Percentiles rank a stretch among this genome's conserved stretches.
phyloP scores from a whole-genome alignment of 2,113 vertebrate species.

The Verasper variegatus region DNA sequence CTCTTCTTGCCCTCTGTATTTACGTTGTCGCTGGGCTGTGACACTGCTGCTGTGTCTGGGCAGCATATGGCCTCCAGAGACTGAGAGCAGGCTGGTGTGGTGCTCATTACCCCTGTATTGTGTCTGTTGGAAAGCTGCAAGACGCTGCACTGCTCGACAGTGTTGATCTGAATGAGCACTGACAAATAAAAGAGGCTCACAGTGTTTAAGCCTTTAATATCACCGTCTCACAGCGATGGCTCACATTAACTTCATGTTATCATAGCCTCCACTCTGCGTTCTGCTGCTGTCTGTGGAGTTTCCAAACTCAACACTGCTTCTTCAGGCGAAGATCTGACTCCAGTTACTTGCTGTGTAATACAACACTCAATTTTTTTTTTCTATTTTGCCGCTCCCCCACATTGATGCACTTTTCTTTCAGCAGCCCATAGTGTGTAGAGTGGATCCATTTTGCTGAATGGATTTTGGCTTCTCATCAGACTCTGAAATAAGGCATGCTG shows the following conservation, averaged over 20 bases:
- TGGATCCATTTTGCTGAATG: slow-evolving; percentile 75
- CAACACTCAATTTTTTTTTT: slow-evolving; percentile 64
- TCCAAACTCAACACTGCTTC: slow-evolving; percentile 38
- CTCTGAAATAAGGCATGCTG: slow-evolving; percentile 76
- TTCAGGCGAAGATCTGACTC: slow-evolving; percentile 40
- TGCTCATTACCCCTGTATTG: slow-evolving; percentile 62
- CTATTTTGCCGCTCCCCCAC: slow-evolving; percentile 46
- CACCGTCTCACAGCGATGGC: background rate
- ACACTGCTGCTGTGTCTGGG: slow-evolving; percentile 70
- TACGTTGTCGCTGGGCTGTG: slow-evolving; percentile 53
- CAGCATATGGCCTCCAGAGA: slow-evolving; percentile 75
- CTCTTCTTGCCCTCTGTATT: slow-evolving; percentile 64
- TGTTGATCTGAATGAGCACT: slow-evolving; percentile 17
- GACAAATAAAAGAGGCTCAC: background rate
- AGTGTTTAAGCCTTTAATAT: slow-evolving; percentile 8
- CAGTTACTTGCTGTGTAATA: slow-evolving; percentile 54
- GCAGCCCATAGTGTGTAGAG: slow-evolving; percentile 52
- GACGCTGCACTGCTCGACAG: background rate
- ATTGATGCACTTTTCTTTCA: slow-evolving; percentile 61
- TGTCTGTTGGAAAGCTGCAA: slow-evolving; percentile 43
- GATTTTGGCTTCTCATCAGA: slow-evolving; percentile 73
- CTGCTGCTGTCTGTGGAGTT: slow-evolving; percentile 38
- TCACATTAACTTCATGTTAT: slow-evolving; percentile 17
- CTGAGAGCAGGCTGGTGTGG: slow-evolving; percentile 39
- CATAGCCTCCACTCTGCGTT: slow-evolving; percentile 12